Evolutionary conservation across 2,888 invertebrate genomes (phyloP).

Genomic region (Antitype chi): DNA sequence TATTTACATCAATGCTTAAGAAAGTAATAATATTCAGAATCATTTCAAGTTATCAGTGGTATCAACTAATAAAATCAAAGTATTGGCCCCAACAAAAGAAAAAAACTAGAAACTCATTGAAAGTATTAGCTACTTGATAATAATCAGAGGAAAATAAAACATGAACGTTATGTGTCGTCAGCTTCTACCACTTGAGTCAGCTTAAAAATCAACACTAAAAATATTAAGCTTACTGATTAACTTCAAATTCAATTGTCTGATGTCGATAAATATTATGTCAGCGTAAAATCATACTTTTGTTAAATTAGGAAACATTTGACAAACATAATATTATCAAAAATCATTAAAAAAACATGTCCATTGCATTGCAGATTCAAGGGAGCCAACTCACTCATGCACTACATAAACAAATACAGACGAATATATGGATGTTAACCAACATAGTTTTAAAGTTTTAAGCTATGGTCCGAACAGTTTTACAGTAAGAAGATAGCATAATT

Average conservation of each 20-base stretch:
- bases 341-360: conserved; percentile 14
- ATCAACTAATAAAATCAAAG: conserved; percentile 17
- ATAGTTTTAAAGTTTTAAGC: conserved; percentile 20
- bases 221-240: background rate
- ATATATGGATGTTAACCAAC: background rate
- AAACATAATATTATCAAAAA: conserved; percentile 13
- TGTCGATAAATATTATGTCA: conserved; percentile 18
- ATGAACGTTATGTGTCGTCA: background rate
- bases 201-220: conserved; percentile 4
- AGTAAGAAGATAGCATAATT: conserved; percentile 7
- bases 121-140: background rate
- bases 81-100: conserved; percentile 31
- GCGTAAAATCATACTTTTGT: conserved; percentile 11
- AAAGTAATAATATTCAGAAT: conserved; percentile 40
- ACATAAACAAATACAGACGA: conserved; percentile 20
- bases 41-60: conserved; percentile 27
- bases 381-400: conserved; percentile 22
- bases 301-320: conserved; percentile 25
- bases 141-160: conserved; percentile 11
- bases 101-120: background rate
- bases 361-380: conserved; percentile 26
- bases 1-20: conserved; percentile 65
- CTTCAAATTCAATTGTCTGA: conserved; percentile 16
- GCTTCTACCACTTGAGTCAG: conserved; percentile 5
- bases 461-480: conserved; percentile 8